These are phyloP conservation scores for Tenthredo distinguenda DNA, from an alignment of 2,888 invertebrate species.

Conservation along the genomic window DNA sequence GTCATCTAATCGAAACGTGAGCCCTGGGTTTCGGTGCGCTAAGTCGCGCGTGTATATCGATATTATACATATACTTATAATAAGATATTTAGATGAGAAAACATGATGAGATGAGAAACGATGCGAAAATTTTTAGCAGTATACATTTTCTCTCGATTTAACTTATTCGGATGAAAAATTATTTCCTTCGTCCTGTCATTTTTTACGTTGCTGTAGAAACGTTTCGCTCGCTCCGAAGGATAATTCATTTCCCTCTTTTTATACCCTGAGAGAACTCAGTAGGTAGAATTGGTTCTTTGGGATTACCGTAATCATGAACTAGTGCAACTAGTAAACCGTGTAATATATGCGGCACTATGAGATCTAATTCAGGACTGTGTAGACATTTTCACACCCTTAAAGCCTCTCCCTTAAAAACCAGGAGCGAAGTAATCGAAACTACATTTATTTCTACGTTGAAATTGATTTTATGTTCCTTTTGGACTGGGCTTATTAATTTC, in stretches of 20 bases:
- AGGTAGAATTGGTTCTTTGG: neutral
- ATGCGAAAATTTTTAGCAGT: neutral
- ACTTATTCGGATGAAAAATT: constrained; percentile 11
- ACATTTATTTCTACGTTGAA: neutral
- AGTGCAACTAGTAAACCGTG: neutral
- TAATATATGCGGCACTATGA: neutral
- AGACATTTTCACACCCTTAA: no score
- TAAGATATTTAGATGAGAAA: no score
- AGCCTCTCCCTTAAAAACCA: neutral
- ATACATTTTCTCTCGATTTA: constrained; percentile 4
- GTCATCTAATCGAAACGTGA: constrained; percentile 27
- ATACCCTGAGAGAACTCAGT: neutral
- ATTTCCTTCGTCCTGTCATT: neutral
- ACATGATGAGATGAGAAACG: constrained; percentile 20
- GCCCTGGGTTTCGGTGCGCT: neutral
- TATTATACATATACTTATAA: neutral
- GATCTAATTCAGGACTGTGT: neutral
- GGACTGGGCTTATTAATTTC: no score
- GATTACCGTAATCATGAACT: neutral
- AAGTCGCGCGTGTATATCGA: neutral
- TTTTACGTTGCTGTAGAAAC: neutral
- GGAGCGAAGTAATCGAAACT: no score
- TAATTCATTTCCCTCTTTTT: neutral
- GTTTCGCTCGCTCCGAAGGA: neutral
- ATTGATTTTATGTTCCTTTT: neutral